These are phyloP conservation scores for Agraylea sexmaculata DNA, from an alignment of 1,140 invertebrate species.

Conservation along the genomic window DNA sequence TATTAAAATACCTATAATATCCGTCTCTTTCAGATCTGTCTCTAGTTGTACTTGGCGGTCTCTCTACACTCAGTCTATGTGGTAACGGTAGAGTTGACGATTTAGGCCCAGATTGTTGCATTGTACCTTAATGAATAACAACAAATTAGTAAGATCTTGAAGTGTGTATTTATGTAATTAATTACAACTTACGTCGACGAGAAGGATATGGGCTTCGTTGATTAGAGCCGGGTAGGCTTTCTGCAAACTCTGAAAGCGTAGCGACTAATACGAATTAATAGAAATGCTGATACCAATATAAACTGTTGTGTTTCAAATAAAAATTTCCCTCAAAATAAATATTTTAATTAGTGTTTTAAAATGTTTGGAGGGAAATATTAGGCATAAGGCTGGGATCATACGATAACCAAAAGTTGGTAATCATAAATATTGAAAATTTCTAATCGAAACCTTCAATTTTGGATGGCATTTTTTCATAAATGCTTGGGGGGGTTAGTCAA, in stretches of 20 bases:
- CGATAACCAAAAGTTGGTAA: no score
- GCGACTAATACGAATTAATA: not conserved
- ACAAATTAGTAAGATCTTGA: constrained; percentile 16
- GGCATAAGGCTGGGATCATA: no score
- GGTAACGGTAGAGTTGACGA: constrained; percentile 67
- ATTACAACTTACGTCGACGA: constrained; percentile 59
- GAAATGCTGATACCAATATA: no score
- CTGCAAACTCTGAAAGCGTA: constrained; percentile 63
- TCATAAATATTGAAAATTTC: no score
- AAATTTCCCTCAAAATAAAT: no score
- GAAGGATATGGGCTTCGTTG: constrained; percentile 71
- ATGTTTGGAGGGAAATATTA: no score
- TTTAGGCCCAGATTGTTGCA: constrained; percentile 44
- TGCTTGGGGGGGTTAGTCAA: no score
- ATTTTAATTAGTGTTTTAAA: no score
- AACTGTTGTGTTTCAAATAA: no score
- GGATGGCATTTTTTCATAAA: no score
- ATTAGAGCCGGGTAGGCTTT: constrained; percentile 68
- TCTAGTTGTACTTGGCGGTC: constrained; percentile 41
- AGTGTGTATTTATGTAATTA: not conserved
- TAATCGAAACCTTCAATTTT: no score
- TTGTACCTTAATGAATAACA: constrained; percentile 24
- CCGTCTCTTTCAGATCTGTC: constrained; percentile 61
- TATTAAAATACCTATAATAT: constrained; percentile 51
- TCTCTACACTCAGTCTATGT: constrained; percentile 44